Conservation (phyloP, 2,797 vertebrate species). For the Sitta carolinensis region DNA sequence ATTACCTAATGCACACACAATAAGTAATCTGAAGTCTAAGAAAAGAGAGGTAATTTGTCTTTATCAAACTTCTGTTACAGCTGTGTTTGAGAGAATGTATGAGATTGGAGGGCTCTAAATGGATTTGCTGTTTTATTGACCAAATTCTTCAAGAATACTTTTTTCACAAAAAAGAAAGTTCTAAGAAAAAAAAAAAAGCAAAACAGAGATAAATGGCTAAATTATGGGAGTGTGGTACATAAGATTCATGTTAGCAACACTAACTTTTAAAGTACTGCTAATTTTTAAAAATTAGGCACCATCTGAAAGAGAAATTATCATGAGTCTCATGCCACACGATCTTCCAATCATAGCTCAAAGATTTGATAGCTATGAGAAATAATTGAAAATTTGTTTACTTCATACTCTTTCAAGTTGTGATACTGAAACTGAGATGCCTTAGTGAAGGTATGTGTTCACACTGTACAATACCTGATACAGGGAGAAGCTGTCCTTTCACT, state of each 20-base stretch:
- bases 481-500: background rate
- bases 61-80: constrained; percentile 36
- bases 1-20: background rate
- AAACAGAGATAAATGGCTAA: too few relatives aligned
- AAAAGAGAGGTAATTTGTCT: constrained; percentile 42
- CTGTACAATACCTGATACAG: background rate
- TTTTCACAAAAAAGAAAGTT: background rate
- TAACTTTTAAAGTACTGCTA: background rate
- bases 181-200: too few relatives aligned
- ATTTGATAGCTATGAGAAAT: background rate
- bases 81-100: background rate
- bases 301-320: background rate
- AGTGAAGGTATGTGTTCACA: background rate
- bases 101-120: background rate
- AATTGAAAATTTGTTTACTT: background rate
- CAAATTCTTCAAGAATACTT: background rate
- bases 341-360: background rate
- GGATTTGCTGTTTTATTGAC: constrained; percentile 10
- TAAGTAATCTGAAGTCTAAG: background rate
- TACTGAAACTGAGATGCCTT: background rate
- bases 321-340: background rate
- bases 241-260: background rate
- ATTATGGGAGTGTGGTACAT: too few relatives aligned
- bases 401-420: background rate
- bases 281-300: background rate